Evolutionary conservation across 2,797 vertebrate species (phyloP), one percentile per base, ranked within the genome.

Genomic region (Mormyrops boulengeri): DNA sequence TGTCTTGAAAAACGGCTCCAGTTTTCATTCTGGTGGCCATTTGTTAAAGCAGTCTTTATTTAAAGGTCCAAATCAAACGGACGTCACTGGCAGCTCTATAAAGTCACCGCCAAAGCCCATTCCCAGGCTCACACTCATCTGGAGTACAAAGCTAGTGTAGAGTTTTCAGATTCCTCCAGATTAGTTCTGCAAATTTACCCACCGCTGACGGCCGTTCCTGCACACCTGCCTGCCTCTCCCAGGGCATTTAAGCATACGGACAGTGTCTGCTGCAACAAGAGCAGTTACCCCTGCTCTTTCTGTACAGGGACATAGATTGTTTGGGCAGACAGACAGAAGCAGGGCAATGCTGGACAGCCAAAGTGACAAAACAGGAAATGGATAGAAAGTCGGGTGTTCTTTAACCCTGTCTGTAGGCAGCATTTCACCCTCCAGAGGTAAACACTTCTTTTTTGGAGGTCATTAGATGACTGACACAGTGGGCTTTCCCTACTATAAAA

Each of bases 131-230:
- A 92, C 89, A 77, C 92, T 91, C 92, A 86, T 91, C 85, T 80
- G 60, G n/a, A 77, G 92, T 91, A 95, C 94, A 96, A 95, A 96
- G 95, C 94, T 94, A 94, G 93, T 92, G 92, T 95, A 94, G 95
- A 95, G 95, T 96, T 95, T 95, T 91, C 94, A 94, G 94, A 96
- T 96, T 96, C 95, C 95, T 93, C 92, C 94, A 95, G 94, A 96
- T 96, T 96, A 96, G 95, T 96, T 95, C 95, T 94, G 95, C 95
- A 94, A 93, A 95, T 94, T 94, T 95, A 94, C 94, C 93, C 91
- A 22, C 9, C 17, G 34, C 38, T 44, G 47, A 73, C 3, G 34
- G 44, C 17, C 26, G 5, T 30, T 82, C 49, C 12, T 52, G 57
- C 17, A 57, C 53, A 41, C 22, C 57, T 84, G 19, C n/a, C 26